These are phyloP conservation scores for Tinea pellionella DNA, from an alignment of 2,888 invertebrate species.

Conservation along the genomic window DNA sequence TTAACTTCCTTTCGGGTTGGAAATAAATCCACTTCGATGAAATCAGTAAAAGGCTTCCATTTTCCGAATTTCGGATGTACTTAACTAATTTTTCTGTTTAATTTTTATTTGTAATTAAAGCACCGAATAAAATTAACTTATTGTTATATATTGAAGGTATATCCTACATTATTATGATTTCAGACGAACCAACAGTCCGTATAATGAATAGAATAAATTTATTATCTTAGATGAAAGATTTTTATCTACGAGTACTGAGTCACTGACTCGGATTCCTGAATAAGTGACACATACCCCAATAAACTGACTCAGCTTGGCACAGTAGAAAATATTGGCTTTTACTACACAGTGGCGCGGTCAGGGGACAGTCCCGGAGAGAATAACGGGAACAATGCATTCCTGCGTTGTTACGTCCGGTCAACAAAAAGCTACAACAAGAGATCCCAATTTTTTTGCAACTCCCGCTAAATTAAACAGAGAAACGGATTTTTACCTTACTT, in stretches of 20 bases:
- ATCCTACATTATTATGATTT: too few species aligned
- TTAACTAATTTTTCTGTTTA: background rate
- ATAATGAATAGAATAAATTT: constrained; percentile 1
- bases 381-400: constrained; percentile 62
- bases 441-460: constrained; percentile 53
- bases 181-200: background rate
- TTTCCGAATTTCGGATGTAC: background rate
- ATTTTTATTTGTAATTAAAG: too few species aligned
- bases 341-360: constrained; percentile 23
- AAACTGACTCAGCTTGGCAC: constrained; percentile 29
- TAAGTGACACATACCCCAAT: constrained; percentile 31
- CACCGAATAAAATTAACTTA: too few species aligned
- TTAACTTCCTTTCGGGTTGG: constrained; percentile 7
- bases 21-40: background rate
- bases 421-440: constrained; percentile 50
- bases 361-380: constrained; percentile 29
- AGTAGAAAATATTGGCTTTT: constrained; percentile 37
- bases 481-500: constrained; percentile 10
- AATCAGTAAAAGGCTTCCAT: background rate
- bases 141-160: too few species aligned
- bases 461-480: constrained; percentile 54
- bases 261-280: constrained; percentile 20
- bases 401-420: constrained; percentile 50
- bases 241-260: background rate
- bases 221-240: background rate